Evolutionary conservation across 2,113 vertebrate species (phyloP), one percentile per base, ranked within the genome.

Genomic region (Talpa occidentalis): DNA sequence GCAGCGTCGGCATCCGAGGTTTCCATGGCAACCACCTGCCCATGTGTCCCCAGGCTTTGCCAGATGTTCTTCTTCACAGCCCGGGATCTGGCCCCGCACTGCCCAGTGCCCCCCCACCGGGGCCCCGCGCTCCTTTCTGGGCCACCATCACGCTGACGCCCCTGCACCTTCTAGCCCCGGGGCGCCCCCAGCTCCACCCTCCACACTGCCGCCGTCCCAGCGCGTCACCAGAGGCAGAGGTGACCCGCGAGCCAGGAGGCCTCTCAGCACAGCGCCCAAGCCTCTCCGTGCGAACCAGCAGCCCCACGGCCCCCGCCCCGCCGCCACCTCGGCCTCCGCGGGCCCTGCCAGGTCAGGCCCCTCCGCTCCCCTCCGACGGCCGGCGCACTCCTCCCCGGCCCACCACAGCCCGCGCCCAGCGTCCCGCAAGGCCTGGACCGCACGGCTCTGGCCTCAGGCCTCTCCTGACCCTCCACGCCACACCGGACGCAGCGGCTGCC

Each of bases 1-100:
- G 40, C 44, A 62, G n/a, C n/a, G n/a, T n/a, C n/a, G 77, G 28
- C 56, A 3, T 35, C 59, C 32, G 35, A 24, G 11, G 86, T 93
- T 92, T 70, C 92, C 95, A 93, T 93, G 32, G 94, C 80, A 93
- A 90, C 95, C 9, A 6, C 44, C 83, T 80, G 92, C 69, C 87
- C 64, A 30, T 4, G 22, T 12, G 44, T 40, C 79, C 83, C 12
- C 54, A 77, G 49, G 26, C 28, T 72, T 19, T 90, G 22, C 76
- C 74, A 47, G 62, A 40, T 32, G 52, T 44, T 84, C 81, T 92
- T 32, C 35, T 44, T 7, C 47, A 49, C 44, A 35, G 0, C 60
- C n/a, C n/a, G n/a, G n/a, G n/a, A n/a, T n/a, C n/a, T n/a, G n/a
- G n/a, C n/a, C n/a, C n/a, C n/a, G n/a, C n/a, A n/a, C n/a, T n/a